These are phyloP conservation scores for Ceratosolen solmsi DNA, from an alignment of 1,140 invertebrate genomes.

Conservation along the genomic window DNA sequence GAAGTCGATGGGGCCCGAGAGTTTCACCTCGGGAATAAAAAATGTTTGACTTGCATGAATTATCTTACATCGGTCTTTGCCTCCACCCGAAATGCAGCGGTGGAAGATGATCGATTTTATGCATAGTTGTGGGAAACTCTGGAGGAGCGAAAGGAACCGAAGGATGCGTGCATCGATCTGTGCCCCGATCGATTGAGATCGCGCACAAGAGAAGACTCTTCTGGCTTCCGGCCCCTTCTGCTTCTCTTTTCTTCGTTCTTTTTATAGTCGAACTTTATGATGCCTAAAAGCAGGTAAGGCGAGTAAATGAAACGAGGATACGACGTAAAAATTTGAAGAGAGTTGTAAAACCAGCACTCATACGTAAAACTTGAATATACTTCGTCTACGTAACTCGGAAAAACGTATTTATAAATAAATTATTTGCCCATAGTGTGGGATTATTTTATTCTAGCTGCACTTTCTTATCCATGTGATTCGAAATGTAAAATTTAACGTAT, in stretches of 20 bases:
- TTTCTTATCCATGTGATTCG: background rate
- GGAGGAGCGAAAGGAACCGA: constrained; percentile 13
- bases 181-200: constrained; percentile 23
- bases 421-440: background rate
- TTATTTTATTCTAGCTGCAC: background rate
- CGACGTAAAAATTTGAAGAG: constrained; percentile 53
- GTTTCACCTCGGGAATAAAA: constrained; percentile 56
- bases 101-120: constrained; percentile 13
- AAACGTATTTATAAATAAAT: constrained; percentile 17
- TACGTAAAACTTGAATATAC: constrained; percentile 44
- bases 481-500: background rate
- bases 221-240: background rate
- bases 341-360: constrained; percentile 48
- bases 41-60: constrained; percentile 64
- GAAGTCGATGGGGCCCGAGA: constrained; percentile 49
- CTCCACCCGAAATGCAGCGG: background rate
- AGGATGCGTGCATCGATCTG: background rate
- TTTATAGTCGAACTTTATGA: constrained; percentile 24
- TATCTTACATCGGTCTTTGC: constrained; percentile 52
- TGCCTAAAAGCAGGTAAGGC: constrained; percentile 1
- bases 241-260: background rate
- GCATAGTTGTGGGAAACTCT: background rate
- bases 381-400: background rate
- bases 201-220: background rate
- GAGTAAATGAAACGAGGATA: constrained; percentile 29